Conservation (phyloP, 1,140 invertebrate genomes). For the Drosophila funebris region DNA sequence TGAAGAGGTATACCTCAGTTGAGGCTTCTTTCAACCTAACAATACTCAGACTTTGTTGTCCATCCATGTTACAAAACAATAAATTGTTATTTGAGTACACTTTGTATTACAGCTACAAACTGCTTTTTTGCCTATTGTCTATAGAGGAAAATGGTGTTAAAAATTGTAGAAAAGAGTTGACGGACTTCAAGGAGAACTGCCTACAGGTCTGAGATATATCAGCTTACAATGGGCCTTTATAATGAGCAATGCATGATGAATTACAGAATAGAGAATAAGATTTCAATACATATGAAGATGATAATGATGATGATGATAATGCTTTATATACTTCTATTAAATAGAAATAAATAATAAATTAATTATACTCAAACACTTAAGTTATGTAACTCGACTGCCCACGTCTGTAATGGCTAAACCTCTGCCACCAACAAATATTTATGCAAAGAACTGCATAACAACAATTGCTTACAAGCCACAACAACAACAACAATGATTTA, state of each 20-base stretch:
- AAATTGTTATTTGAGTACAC: constrained; percentile 50
- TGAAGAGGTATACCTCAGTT: constrained; percentile 4
- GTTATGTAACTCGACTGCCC: background rate
- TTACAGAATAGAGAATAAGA: background rate
- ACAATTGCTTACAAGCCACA: constrained; percentile 22
- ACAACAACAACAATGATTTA: constrained; percentile 39
- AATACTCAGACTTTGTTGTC: constrained; percentile 12
- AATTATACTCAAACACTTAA: background rate
- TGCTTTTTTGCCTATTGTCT: constrained; percentile 33
- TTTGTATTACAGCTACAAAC: constrained; percentile 23
- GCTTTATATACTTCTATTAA: too few species aligned
- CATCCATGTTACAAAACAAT: constrained; percentile 40
- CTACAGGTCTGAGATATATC: constrained; percentile 24
- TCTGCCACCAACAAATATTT: background rate
- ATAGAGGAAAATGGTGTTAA: constrained; percentile 27
- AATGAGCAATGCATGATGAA: constrained; percentile 25
- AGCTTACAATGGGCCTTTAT: constrained; percentile 27
- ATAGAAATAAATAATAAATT: too few species aligned
- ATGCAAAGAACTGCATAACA: constrained; percentile 8
- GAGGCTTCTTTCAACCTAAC: constrained; percentile 27
- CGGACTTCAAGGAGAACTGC: constrained; percentile 42
- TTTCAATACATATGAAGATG: background rate
- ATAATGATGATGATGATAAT: background rate
- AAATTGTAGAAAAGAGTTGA: constrained; percentile 35
- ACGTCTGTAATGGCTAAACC: background rate